phyloP scores from a whole-genome alignment of 2,113 vertebrate genomes.

The Myodes glareolus region DNA sequence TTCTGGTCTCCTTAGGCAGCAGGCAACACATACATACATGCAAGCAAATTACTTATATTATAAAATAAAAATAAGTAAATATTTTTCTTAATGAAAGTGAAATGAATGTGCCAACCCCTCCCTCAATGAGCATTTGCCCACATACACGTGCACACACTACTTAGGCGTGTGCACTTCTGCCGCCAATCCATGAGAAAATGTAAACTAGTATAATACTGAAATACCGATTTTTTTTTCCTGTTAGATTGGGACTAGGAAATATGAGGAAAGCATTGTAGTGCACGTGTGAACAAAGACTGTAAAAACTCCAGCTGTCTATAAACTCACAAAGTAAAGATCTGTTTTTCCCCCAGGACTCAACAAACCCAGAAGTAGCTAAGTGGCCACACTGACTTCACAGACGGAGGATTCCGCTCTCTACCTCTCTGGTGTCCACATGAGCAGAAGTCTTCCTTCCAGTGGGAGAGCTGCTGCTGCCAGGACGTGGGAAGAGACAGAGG shows the following conservation, averaged over 20 bases:
- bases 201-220: not conserved
- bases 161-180: not conserved
- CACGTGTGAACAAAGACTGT: not conserved
- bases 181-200: too few relatives aligned
- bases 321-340: not conserved
- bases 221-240: too few relatives aligned
- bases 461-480: too few relatives aligned
- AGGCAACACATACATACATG: not conserved
- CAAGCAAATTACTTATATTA: not conserved
- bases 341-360: too few relatives aligned
- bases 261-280: not conserved
- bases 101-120: not conserved
- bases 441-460: too few relatives aligned
- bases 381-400: too few relatives aligned
- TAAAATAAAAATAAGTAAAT: not conserved
- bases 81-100: not conserved
- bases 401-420: too few relatives aligned
- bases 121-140: not conserved
- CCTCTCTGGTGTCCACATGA: too few relatives aligned
- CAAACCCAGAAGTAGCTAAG: not conserved
- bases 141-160: not conserved
- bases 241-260: not conserved
- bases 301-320: not conserved
- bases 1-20: not conserved
- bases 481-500: too few relatives aligned